Conservation (phyloP, 2,888 invertebrate species). For the Hyles lineata region DNA sequence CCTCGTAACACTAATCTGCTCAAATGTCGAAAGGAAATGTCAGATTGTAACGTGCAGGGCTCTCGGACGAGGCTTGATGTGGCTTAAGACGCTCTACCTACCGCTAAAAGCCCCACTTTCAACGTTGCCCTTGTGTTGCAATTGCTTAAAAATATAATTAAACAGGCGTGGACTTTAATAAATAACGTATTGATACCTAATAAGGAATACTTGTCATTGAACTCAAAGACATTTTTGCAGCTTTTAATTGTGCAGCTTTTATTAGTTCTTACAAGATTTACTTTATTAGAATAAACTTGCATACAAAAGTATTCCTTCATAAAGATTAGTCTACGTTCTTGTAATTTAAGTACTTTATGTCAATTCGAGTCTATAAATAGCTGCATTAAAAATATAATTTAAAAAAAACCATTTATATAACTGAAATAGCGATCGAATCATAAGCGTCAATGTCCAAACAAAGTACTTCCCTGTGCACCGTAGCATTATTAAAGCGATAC, state of each 20-base stretch:
- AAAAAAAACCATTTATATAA: not conserved
- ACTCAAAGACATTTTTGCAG: not conserved
- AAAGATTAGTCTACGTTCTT: too few species aligned
- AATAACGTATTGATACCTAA: not conserved
- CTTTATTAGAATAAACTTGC: too few species aligned
- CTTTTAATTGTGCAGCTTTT: not conserved
- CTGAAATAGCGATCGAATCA: not conserved
- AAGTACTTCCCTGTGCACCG: not conserved
- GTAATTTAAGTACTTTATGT: too few species aligned
- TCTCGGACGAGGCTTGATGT: slow-evolving; percentile 66
- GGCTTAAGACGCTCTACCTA: slow-evolving; percentile 72
- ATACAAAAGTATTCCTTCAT: too few species aligned
- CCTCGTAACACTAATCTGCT: slow-evolving; percentile 83
- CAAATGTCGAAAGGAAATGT: slow-evolving; percentile 85
- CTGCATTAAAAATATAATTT: not conserved
- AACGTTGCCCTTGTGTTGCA: slow-evolving; percentile 50
- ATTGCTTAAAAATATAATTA: slow-evolving; percentile 16
- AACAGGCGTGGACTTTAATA: not conserved
- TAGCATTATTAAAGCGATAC: slow-evolving; percentile 10
- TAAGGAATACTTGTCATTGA: not conserved
- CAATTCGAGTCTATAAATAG: too few species aligned
- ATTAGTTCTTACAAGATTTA: too few species aligned
- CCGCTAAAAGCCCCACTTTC: slow-evolving; percentile 65
- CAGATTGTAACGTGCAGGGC: slow-evolving; percentile 82
- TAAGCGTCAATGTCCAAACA: not conserved